Evolutionary conservation across 2,797 vertebrate genomes (phyloP).

Genomic region (Schizothorax lantsangensis): DNA sequence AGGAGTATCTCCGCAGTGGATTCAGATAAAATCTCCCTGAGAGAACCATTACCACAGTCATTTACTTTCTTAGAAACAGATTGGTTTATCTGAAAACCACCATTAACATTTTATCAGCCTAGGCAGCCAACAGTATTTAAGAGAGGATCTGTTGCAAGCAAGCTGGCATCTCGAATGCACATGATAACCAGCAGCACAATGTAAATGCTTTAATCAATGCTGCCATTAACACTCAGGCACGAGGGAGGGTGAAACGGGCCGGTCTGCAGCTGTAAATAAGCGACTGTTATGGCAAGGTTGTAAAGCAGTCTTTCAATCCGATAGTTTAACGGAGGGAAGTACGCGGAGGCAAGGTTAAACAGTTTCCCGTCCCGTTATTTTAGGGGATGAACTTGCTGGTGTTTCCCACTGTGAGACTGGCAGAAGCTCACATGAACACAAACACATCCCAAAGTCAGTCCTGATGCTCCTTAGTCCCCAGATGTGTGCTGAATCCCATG

Average conservation of each 20-base stretch:
- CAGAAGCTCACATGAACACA: conserved; percentile 2
- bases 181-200: conserved; percentile 43
- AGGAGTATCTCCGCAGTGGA: conserved; percentile 16
- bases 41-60: conserved; percentile 33
- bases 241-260: conserved; percentile 33
- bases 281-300: conserved; percentile 33
- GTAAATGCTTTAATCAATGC: conserved; percentile 51
- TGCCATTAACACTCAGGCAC: conserved; percentile 43
- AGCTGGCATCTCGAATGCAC: conserved; percentile 29
- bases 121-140: conserved; percentile 4
- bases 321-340: conserved; percentile 38
- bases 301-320: conserved; percentile 33
- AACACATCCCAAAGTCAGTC: conserved; percentile 28
- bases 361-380: conserved; percentile 34
- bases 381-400: conserved; percentile 23
- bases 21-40: conserved; percentile 35
- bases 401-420: conserved; percentile 27
- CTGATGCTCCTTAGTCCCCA: conserved; percentile 9
- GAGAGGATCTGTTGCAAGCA: conserved; percentile 28
- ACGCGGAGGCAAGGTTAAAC: conserved; percentile 45
- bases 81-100: conserved; percentile 36
- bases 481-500: conserved; percentile 8
- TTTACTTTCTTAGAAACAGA: conserved; percentile 27
- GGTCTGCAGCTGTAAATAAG: conserved; percentile 48
- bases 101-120: conserved; percentile 42